Base-by-base conservation (phyloP, 2,113 vertebrate species). In the Ceyx melanurus region DNA sequence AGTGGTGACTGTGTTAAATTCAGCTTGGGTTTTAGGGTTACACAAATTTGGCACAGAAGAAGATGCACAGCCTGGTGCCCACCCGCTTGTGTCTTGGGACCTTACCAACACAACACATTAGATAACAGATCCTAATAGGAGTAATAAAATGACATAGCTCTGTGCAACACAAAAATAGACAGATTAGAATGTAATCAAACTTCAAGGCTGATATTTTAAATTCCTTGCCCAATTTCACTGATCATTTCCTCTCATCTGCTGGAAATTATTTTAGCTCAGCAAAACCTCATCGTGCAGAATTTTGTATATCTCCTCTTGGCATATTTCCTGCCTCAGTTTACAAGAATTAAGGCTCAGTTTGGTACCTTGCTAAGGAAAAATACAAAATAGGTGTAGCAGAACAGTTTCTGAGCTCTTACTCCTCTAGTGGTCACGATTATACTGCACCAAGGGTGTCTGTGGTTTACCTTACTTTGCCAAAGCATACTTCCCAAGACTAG, bases 341-440 rank as follows among this genome's bases (percentile, higher is more conserved):
- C 1, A 37, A 37, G 37, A 37, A 37, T 0, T 3, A 16, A 51
- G 9, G 5, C 6, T 66, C 26, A 14, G 6, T 4, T 29, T 31
- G 42, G 4, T 3, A 15, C 10, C 21, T 50, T 42, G 10, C 12
- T 35, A 3, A 64, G 28, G 37, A 29, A 54, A 74, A 31, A 16
- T 17, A 56, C 33, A 9, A 22, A 8, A 4, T 1, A 17, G 8
- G 3, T 5, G 8, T 2, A 31, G 17, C 0, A 11, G 35, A 48
- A 42, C 12, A 29, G 35, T 16, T 68, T 56, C 64, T 67, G 11
- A 60, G 31, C 58, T 79, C 33, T 5, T 1, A 26, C 72, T 88
- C 11, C 68, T 81, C 68, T 31, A 62, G 60, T 64, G 67, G 23
- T 51, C 68, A 7, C 1, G 0, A 80, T 62, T 22, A 6, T 42